Percentiles rank a stretch among this genome's conserved stretches.
Evolutionary conservation across 2,113 vertebrate genomes (phyloP).

Genomic region (Arenaria interpres): DNA sequence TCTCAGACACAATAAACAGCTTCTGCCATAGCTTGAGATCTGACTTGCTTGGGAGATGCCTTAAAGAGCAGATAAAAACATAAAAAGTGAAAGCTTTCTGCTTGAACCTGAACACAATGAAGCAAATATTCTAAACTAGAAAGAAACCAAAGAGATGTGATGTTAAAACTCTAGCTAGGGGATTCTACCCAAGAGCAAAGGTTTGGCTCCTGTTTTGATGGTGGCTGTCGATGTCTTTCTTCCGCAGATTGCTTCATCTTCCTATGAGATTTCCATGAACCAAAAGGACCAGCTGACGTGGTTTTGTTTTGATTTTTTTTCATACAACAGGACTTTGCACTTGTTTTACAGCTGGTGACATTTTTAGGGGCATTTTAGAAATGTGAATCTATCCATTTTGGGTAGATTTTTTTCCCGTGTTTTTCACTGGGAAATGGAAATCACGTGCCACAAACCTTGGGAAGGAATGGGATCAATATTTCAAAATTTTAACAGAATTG

Average conservation of each 20-base stretch:
- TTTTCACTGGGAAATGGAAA: not conserved
- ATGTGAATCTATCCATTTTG: not conserved
- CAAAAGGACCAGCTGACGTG: not conserved
- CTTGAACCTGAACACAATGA: not conserved
- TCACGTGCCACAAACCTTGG: not conserved
- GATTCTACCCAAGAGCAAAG: not conserved
- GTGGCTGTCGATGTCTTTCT: not conserved
- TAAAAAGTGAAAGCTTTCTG: not conserved
- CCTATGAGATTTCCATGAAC: not conserved
- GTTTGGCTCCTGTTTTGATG: not conserved
- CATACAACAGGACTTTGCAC: not conserved
- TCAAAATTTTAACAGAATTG: not conserved
- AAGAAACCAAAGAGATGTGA: not conserved
- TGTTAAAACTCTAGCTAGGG: not conserved
- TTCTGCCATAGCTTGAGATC: not conserved
- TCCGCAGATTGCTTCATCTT: not conserved
- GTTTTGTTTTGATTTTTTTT: not conserved
- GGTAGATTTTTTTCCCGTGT: accelerated
- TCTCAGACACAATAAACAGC: not conserved
- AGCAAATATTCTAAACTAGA: not conserved
- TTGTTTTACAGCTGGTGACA: not conserved
- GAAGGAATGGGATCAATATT: not conserved
- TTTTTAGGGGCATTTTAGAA: not conserved
- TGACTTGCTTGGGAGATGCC: not conserved
- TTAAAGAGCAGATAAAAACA: not conserved